Evolutionary conservation across 2,888 invertebrate species (phyloP), one percentile per base, ranked within the genome.

Genomic region (Nomada ruficornis): DNA sequence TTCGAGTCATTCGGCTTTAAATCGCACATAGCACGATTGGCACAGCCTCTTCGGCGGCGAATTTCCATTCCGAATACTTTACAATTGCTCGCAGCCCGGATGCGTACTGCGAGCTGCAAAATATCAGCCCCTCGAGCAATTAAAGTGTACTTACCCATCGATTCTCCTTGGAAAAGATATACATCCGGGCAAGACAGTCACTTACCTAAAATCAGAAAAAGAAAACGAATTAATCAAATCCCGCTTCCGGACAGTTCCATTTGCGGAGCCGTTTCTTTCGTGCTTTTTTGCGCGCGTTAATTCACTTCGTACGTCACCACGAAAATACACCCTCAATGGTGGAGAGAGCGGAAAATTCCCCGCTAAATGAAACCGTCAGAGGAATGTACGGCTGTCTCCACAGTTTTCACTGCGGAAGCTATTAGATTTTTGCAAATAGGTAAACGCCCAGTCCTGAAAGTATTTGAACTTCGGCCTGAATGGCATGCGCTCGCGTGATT

Each of bases 191-290:
- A 23, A n/a, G 10, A 20, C 13, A 13, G 20, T 47, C 62, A 47
- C 77, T 73, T 59, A 82, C 82, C 82, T 82, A n/a, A 44, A 82
- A 82, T 54, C 44, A 59, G n/a, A 70, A 54, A 68, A 11, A 54
- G 36, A 54, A 9, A 18, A 44, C 13, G 44, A 52, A 52, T 47
- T 44, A 50, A 72, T 63, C 10, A 55, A 55, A 55, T 47, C 10
- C 54, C 9, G 18, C 47, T 47, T 13, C 20, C 4, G n/a, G 15
- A 42, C 54, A 54, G 63, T 55, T 54, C 11, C 13, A 20, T 55
- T 44, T 55, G 13, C 44, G 59, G 59, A 20, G 18, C 29, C n/a
- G 29, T 20, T 62, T 13, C 26, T 18, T 59, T 20, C 5, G 3
- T 20, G 11, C 50, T 50, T 42, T 50, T 60, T 60, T 60, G 1